Evolutionary conservation across 1,140 invertebrate genomes (phyloP).

Genomic region (Leucophenga varia): DNA sequence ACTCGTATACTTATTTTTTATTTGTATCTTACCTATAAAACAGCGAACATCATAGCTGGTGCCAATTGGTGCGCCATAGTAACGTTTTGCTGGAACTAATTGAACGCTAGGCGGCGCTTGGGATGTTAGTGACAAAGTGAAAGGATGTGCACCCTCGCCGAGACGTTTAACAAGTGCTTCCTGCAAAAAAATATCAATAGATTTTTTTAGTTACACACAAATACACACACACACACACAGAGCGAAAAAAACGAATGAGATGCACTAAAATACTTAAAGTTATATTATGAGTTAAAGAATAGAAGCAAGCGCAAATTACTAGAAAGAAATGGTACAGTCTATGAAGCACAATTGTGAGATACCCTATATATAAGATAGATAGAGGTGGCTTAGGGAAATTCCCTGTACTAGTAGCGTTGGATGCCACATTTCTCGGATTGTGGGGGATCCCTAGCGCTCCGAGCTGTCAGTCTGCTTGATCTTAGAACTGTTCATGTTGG

Average conservation of each 20-base stretch:
- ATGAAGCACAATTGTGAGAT: too few relatives aligned
- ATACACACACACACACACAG: neutral
- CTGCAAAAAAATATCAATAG: constrained; percentile 57
- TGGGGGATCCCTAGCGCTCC: too few relatives aligned
- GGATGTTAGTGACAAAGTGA: constrained; percentile 75
- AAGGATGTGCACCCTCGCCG: constrained; percentile 76
- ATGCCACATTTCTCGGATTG: too few relatives aligned
- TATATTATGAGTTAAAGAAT: too few relatives aligned
- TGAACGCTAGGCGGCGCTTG: constrained; percentile 86
- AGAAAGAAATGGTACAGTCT: too few relatives aligned
- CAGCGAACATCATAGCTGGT: constrained; percentile 77
- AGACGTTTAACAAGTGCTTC: constrained; percentile 78
- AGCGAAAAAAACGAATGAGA: neutral
- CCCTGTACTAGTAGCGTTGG: too few relatives aligned
- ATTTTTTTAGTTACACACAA: neutral
- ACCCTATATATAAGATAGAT: too few relatives aligned
- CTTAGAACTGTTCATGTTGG: too few relatives aligned
- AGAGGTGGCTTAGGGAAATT: too few relatives aligned
- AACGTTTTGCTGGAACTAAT: constrained; percentile 85
- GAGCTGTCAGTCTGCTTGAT: too few relatives aligned
- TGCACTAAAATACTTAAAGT: too few relatives aligned
- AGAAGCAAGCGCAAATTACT: too few relatives aligned
- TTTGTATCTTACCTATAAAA: constrained; percentile 50
- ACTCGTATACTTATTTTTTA: neutral
- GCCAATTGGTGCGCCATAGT: constrained; percentile 85